Evolutionary conservation across 2,113 vertebrate genomes (phyloP).

Genomic region (Scartelaos histophorus): DNA sequence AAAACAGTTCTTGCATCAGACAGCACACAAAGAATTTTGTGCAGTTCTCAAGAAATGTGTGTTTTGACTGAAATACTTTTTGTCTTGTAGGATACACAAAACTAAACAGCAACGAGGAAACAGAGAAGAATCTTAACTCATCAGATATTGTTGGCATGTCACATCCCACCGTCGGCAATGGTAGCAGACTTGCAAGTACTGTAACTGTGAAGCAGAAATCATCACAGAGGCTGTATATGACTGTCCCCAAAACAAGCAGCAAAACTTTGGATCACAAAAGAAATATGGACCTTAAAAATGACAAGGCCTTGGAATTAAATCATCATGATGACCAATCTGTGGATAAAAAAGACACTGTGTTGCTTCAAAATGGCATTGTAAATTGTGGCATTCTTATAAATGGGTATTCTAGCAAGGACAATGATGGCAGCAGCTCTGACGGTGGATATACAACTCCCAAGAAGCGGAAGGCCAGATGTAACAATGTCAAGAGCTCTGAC

Average conservation of each 20-base stretch:
- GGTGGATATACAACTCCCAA: conserved; percentile 94
- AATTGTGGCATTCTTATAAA: conserved; percentile 88
- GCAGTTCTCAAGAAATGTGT: neutral
- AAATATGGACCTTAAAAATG: conserved; percentile 94
- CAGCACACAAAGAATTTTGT: neutral
- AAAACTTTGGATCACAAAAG: conserved; percentile 89
- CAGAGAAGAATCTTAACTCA: conserved; percentile 68
- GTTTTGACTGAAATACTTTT: conserved; percentile 45
- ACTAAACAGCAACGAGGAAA: conserved; percentile 72
- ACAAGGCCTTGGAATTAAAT: conserved; percentile 83
- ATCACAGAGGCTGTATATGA: conserved; percentile 56
- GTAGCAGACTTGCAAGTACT: conserved; percentile 67
- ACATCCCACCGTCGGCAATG: conserved; percentile 68
- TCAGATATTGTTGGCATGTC: conserved; percentile 62
- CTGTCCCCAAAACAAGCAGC: conserved; percentile 82
- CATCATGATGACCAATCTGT: conserved; percentile 79
- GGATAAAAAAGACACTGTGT: conserved; percentile 84
- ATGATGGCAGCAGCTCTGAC: conserved; percentile 93
- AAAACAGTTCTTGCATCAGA: neutral
- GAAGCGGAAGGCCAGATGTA: conserved; percentile 89
- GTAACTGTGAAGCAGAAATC: conserved; percentile 69
- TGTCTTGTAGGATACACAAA: conserved; percentile 74
- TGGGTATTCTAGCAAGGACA: conserved; percentile 91
- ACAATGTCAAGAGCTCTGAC: conserved; percentile 86
- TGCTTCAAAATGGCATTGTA: conserved; percentile 88